A percentile compares a stretch with the other conserved stretches of the same genome.
phyloP scores from a whole-genome alignment of 2,113 vertebrate genomes.

The Lasiurus borealis region DNA sequence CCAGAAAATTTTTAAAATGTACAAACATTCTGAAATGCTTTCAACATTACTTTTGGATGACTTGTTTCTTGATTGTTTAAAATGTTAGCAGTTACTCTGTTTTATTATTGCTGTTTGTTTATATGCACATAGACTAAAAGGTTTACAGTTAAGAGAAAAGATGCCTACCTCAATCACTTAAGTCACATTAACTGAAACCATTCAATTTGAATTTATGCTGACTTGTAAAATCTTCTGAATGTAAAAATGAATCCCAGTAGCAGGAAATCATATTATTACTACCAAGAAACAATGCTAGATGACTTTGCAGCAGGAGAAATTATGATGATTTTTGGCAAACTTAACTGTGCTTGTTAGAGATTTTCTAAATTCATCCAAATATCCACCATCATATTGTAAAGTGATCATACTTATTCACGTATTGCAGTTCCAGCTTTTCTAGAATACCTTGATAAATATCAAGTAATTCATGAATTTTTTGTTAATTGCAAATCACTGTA shows the following conservation, averaged over 20 bases:
- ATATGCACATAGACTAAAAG: not conserved
- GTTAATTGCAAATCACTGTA: not conserved
- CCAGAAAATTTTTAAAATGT: not conserved
- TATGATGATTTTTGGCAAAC: not conserved
- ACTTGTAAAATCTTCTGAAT: not conserved
- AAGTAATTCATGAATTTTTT: not conserved
- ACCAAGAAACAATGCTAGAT: not conserved
- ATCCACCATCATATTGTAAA: not conserved
- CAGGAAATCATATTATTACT: not conserved
- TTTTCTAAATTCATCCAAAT: not conserved
- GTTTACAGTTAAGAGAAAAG: not conserved
- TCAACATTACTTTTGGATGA: not conserved
- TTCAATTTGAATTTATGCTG: not conserved
- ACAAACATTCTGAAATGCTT: conserved; percentile 15
- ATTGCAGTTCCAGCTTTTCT: not conserved
- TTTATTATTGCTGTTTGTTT: conserved; percentile 15
- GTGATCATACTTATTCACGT: not conserved
- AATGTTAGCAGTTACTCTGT: not conserved
- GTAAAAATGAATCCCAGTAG: not conserved
- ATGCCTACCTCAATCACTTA: not conserved
- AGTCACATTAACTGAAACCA: not conserved
- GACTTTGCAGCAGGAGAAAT: not conserved
- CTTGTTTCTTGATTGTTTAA: not conserved
- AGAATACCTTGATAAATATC: not conserved
- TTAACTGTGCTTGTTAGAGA: not conserved